Evolutionary conservation across 2,797 vertebrate species (phyloP).

Genomic region (Sebastolobus altivelis): DNA sequence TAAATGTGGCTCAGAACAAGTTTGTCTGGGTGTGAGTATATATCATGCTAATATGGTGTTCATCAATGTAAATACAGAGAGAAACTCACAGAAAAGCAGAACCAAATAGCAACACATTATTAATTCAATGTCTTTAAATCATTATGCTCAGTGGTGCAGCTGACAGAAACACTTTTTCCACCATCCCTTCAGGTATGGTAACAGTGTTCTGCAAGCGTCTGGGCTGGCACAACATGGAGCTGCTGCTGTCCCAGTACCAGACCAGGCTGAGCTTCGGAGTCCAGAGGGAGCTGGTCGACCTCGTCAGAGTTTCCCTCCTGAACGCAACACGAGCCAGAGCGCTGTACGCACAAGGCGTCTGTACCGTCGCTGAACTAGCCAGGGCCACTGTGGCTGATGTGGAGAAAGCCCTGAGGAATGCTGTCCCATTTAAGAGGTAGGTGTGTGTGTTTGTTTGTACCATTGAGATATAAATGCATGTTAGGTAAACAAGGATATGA

Average conservation of each 20-base stretch:
- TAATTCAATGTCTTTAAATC: neutral
- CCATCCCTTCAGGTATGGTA: slow-evolving; percentile 90
- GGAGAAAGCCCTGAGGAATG: slow-evolving; percentile 90
- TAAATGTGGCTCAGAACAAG: neutral
- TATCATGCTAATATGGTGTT: neutral
- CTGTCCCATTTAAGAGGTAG: slow-evolving; percentile 95
- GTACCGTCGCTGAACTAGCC: slow-evolving; percentile 93
- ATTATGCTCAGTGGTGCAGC: neutral
- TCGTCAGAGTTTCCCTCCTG: slow-evolving; percentile 93
- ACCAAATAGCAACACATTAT: neutral
- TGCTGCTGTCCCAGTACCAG: slow-evolving; percentile 96
- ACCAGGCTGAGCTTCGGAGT: slow-evolving; percentile 96
- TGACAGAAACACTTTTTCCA: neutral
- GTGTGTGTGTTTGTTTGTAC: neutral
- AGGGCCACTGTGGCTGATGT: slow-evolving; percentile 87
- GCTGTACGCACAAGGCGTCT: slow-evolving; percentile 90
- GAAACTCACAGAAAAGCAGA: neutral
- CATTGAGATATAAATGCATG: neutral
- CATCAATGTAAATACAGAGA: neutral
- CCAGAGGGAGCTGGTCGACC: slow-evolving; percentile 94
- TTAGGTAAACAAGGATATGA: neutral
- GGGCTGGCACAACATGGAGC: slow-evolving; percentile 97
- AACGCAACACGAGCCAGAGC: slow-evolving; percentile 92
- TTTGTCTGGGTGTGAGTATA: neutral
- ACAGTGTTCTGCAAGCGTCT: slow-evolving; percentile 95